Percentiles rank a stretch among this genome's conserved stretches.
Evolutionary conservation across 1,140 invertebrate species (phyloP).

Genomic region (Chlorops oryzae): DNA sequence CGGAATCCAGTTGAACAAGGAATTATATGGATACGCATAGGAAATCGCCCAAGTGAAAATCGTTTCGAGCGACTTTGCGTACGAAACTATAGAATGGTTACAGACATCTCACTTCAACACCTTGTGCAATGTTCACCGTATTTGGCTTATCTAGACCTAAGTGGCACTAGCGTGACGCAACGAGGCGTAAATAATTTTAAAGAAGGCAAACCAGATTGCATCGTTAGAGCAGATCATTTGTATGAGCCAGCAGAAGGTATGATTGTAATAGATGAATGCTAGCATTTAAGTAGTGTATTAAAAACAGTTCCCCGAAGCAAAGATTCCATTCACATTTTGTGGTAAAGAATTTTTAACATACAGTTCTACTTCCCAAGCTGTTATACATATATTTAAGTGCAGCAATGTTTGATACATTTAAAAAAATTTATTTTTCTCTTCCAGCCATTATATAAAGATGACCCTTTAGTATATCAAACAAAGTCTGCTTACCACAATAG

Average conservation of each 20-base stretch:
- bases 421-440: no score
- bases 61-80: constrained; percentile 44
- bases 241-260: constrained; percentile 23
- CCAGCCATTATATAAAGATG: no score
- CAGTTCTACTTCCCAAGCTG: no score
- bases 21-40: constrained; percentile 42
- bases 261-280: no score
- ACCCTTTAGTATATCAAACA: no score
- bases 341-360: no score
- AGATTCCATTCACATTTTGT: no score
- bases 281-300: no score
- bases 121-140: constrained; percentile 55
- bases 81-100: constrained; percentile 58
- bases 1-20: constrained; percentile 31
- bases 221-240: constrained; percentile 49
- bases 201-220: constrained; percentile 49
- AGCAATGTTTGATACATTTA: no score
- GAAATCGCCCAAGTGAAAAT: constrained; percentile 34
- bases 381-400: no score
- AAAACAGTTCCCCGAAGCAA: no score
- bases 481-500: no score
- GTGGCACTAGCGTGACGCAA: constrained; percentile 55
- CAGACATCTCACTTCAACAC: constrained; percentile 58
- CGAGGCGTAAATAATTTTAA: constrained; percentile 55
- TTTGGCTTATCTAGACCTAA: constrained; percentile 57